Conservation (phyloP, 1,140 invertebrate species). For the Semibalanus balanoides region DNA sequence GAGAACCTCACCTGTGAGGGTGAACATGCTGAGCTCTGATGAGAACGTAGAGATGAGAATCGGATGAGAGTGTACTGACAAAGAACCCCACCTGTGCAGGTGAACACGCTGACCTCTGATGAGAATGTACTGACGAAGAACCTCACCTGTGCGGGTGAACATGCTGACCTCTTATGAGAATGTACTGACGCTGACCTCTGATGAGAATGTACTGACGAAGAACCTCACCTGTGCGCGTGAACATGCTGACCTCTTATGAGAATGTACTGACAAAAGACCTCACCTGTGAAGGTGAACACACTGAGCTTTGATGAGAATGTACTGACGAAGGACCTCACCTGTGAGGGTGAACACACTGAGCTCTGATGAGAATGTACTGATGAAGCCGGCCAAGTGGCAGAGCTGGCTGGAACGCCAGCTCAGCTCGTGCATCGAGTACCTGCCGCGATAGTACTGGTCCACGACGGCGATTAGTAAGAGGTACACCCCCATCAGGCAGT, state of each 20-base stretch:
- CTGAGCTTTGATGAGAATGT: slow-evolving; percentile 48
- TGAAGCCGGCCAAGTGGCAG: slow-evolving; percentile 43
- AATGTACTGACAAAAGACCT: too few relatives aligned
- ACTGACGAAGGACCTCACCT: slow-evolving; percentile 31
- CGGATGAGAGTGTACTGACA: slow-evolving; percentile 48
- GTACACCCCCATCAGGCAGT: slow-evolving; percentile 41
- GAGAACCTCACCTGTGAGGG: slow-evolving; percentile 39
- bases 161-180: too few relatives aligned
- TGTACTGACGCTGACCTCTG: too few relatives aligned
- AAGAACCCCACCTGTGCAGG: too few relatives aligned
- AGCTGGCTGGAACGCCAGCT: slow-evolving; percentile 36
- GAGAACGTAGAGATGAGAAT: too few relatives aligned
- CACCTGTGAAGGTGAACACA: too few relatives aligned
- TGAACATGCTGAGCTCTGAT: slow-evolving; percentile 46
- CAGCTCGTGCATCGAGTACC: slow-evolving; percentile 37
- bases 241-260: too few relatives aligned
- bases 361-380: slow-evolving; percentile 50
- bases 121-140: slow-evolving; percentile 49
- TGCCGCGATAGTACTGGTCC: slow-evolving; percentile 37
- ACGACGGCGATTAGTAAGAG: slow-evolving; percentile 39
- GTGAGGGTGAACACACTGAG: slow-evolving; percentile 46
- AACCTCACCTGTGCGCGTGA: too few relatives aligned
- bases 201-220: too few relatives aligned
- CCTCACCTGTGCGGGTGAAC: too few relatives aligned
- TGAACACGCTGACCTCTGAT: too few relatives aligned